Evolutionary conservation across 1,140 invertebrate species (phyloP), one percentile per base, ranked within the genome.

Genomic region (Ooceraea biroi): DNA sequence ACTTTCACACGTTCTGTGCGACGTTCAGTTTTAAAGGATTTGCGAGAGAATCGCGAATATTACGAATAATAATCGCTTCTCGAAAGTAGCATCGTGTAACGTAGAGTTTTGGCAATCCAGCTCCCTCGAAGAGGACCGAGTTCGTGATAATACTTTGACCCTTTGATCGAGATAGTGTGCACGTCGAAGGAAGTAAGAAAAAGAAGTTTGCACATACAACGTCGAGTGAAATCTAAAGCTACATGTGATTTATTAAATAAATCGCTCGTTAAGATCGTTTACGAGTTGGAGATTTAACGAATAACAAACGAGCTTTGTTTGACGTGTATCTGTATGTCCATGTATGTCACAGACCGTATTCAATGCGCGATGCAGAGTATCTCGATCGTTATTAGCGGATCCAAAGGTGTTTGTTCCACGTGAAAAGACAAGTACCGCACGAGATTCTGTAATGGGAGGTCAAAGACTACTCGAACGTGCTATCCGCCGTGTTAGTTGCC

Each of bases 381-480:
- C 36, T 50, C n/a, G 60, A 50, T 77, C 73, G 30, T 52, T 76
- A 19, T 10, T 50, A 50, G 65, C 17, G n/a, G 19, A 4, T 19
- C 52, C 52, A 50, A 27, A 63, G 12, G 5, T 19, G 22, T 66
- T 55, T 55, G 50, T 52, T 65, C 58, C 85, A 69, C 60, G 61
- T 68, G 57, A 58, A 46, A n/a, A 46, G 25, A 52, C n/a, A 58
- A 55, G 66, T 36, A 57, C 65, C 48, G 74, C 48, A 82, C 36
- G 36, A 73, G 41, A 82, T 36, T 66, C 14, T n/a, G n/a, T 52
- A 66, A 77, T n/a, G 19, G 74, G 74, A 77, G 61, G 46, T 77
- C 48, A 41, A 77, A 77, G 74, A 77, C 74, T 66, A 66, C 66
- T 30, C 60, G 44, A 77, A 52, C 30, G 52, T 19, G 44, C 19